Percentiles rank a stretch among this genome's conserved stretches.
These are phyloP conservation scores for Neosalanx taihuensis DNA, from an alignment of 2,797 vertebrate species.

Conservation along the genomic window DNA sequence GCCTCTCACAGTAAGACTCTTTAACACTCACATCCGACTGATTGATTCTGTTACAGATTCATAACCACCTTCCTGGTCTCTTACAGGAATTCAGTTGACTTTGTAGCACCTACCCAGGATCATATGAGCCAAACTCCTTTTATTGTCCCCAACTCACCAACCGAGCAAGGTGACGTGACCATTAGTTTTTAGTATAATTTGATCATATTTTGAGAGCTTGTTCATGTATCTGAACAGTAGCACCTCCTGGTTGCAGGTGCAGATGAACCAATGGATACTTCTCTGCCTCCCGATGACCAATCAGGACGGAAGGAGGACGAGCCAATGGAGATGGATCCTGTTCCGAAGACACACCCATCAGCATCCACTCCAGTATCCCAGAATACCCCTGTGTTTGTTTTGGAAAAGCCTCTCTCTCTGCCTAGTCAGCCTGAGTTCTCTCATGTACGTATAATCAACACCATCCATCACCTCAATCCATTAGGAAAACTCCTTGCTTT, in stretches of 20 bases:
- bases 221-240: neutral
- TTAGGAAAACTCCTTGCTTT: neutral
- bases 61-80: neutral
- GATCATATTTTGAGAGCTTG: neutral
- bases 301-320: constrained; percentile 53
- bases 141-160: constrained; percentile 89
- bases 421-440: constrained; percentile 93
- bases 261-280: constrained; percentile 76
- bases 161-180: constrained; percentile 65
- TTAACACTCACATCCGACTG: too few species aligned
- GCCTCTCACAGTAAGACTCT: constrained; percentile 80
- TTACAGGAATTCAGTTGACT: constrained; percentile 80
- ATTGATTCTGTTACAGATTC: neutral
- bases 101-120: constrained; percentile 75
- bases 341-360: constrained; percentile 63
- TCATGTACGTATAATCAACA: constrained; percentile 75
- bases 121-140: constrained; percentile 71
- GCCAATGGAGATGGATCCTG: constrained; percentile 59
- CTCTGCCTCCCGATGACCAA: constrained; percentile 59
- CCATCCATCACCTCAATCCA: neutral
- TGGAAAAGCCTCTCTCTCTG: constrained; percentile 72
- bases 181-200: neutral
- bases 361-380: constrained; percentile 83
- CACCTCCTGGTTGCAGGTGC: constrained; percentile 44
- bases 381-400: constrained; percentile 69